Evolutionary conservation across 2,113 vertebrate genomes (phyloP).

Genomic region (Platysternon megacephalum): DNA sequence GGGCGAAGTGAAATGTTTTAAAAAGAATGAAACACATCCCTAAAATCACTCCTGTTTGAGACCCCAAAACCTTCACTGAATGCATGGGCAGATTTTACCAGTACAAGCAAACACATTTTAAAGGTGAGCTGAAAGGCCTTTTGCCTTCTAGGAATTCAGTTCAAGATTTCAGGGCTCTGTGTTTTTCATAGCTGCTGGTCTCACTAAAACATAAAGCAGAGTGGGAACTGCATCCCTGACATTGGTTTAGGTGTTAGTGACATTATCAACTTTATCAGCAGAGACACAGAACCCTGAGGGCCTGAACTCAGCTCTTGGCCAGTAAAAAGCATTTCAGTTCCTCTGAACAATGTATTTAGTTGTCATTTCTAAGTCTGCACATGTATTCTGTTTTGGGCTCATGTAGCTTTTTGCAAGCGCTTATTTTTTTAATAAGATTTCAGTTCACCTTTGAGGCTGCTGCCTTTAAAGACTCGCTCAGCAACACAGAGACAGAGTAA

Average conservation of each 20-base stretch:
- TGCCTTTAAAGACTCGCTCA: constrained; percentile 21
- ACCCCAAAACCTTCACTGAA: neutral
- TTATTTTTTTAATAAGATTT: constrained; percentile 34
- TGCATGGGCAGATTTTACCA: neutral
- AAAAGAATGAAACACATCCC: constrained; percentile 44
- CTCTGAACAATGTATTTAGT: neutral
- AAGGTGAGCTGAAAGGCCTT: constrained; percentile 29
- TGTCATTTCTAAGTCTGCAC: neutral
- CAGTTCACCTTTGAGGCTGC: constrained; percentile 17
- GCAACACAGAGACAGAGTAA: neutral
- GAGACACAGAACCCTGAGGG: neutral
- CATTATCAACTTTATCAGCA: constrained; percentile 56
- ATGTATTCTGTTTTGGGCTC: neutral
- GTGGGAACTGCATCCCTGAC: constrained; percentile 27
- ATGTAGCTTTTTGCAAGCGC: constrained; percentile 22
- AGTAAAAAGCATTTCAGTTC: constrained; percentile 24
- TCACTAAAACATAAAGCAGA: constrained; percentile 25
- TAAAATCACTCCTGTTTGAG: constrained; percentile 38
- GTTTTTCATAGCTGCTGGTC: constrained; percentile 34
- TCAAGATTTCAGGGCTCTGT: constrained; percentile 28
- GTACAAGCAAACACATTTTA: neutral
- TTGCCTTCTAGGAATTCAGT: constrained; percentile 49
- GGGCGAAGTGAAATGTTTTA: constrained; percentile 35
- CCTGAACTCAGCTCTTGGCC: constrained; percentile 38
- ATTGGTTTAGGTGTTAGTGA: constrained; percentile 47